Evolutionary conservation across 2,888 invertebrate species (phyloP), one percentile per base, ranked within the genome.

Genomic region (Melipona beecheii): DNA sequence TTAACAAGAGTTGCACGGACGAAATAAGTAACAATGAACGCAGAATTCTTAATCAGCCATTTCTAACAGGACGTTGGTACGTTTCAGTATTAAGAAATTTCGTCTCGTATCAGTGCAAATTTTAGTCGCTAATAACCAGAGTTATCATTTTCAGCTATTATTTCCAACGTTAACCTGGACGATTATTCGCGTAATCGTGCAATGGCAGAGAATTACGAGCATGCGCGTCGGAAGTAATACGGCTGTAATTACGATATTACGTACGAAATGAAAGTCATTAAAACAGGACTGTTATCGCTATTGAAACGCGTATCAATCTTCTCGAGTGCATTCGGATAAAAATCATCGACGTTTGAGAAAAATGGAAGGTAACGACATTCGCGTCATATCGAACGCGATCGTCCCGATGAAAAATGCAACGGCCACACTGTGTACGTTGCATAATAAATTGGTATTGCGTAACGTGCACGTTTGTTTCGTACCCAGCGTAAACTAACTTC

Each of bases 131-230:
- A 58, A 17, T 31, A 43, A 64, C 56, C 17, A 31, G 58, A 50
- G 75, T 19, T n/a, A 64, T 72, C 49, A n/a, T 75, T 71, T 52
- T n/a, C n/a, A 17, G 24, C 24, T 24, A 9, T 36, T 36, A 36
- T 5, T 36, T 36, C 36, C 36, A 6, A 24, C 17, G 43, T 60
- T 73, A 77, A 69, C 49, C 66, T 81, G 81, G 68, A 68, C 70
- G 50, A 58, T 27, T 65, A 72, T 81, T 84, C 69, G 70, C 75
- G 64, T 56, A 77, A 64, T 19, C 11, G 36, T 54, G 19, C 19
- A 62, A 68, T 50, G 4, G 31, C 24, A 6, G 71, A 27, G 69
- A 79, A 58, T 79, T 75, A 79, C 24, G 69, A 24, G 27, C 66
- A 21, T 31, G 31, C 13, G 49, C 6, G 54, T 31, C 68, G 68